Percentiles rank a stretch among this genome's conserved stretches.
Conservation (phyloP, 2,797 vertebrate species). For the Takifugu rubripes region DNA sequence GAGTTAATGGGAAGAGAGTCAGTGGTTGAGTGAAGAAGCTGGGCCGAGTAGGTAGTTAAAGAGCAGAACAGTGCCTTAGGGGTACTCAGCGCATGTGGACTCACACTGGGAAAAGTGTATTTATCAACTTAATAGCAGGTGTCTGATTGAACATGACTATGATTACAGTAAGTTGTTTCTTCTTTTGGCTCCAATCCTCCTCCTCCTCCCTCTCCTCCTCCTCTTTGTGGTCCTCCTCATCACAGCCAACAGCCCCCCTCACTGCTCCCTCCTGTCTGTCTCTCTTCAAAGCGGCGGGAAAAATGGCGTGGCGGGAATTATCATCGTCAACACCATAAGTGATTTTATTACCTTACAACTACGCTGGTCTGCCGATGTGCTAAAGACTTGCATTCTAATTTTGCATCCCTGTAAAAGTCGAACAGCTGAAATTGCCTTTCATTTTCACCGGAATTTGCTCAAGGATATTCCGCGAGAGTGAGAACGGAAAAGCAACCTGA, state of each 20-base stretch:
- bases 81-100: constrained; percentile 74
- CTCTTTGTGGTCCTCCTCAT: constrained; percentile 42
- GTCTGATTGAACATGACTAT: constrained; percentile 82
- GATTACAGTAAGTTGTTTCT: constrained; percentile 78
- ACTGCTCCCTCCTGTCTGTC: constrained; percentile 29
- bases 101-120: constrained; percentile 82
- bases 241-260: constrained; percentile 37
- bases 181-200: constrained; percentile 58
- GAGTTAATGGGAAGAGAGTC: constrained; percentile 74
- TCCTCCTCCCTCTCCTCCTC: constrained; percentile 33
- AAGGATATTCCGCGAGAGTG: constrained; percentile 13
- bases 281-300: constrained; percentile 35
- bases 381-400: constrained; percentile 1
- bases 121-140: constrained; percentile 85
- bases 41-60: constrained; percentile 67
- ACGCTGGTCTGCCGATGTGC: no score
- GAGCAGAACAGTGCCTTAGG: constrained; percentile 72
- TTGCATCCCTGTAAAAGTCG: neutral
- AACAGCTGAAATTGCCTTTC: no score
- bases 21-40: constrained; percentile 61
- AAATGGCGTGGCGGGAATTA: constrained; percentile 16
- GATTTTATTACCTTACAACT: no score
- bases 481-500: constrained; percentile 34
- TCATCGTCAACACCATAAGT: constrained; percentile 22
- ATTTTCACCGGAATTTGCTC: neutral